Evolutionary conservation across 1,140 invertebrate species (phyloP).

Genomic region (Apis cerana): DNA sequence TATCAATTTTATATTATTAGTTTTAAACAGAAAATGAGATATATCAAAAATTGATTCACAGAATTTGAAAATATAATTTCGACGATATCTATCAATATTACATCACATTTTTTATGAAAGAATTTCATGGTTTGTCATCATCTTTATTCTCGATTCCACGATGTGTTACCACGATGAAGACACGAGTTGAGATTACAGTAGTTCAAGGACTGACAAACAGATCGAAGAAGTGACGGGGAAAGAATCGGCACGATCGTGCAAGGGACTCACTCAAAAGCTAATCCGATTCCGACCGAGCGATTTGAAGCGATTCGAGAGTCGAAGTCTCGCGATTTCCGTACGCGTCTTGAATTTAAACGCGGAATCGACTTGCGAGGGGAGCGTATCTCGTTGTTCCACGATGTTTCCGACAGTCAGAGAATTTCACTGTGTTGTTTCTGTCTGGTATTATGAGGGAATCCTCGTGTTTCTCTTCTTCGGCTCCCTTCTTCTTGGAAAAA

Average conservation of each 20-base stretch:
- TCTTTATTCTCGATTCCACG: background rate
- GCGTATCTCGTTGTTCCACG: background rate
- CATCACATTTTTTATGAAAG: too few species aligned
- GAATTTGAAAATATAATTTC: too few species aligned
- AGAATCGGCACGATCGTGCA: background rate
- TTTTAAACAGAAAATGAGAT: too few species aligned
- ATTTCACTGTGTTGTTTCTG: slow-evolving; percentile 39
- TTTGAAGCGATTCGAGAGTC: slow-evolving; percentile 13
- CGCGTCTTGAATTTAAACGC: slow-evolving; percentile 39
- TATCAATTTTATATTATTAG: too few species aligned
- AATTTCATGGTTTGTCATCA: background rate
- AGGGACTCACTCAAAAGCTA: background rate
- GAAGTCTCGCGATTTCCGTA: slow-evolving; percentile 5
- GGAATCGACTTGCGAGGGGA: background rate
- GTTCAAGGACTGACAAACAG: slow-evolving; percentile 5
- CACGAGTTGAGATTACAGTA: background rate
- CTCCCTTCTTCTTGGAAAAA: background rate
- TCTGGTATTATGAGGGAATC: slow-evolving; percentile 33
- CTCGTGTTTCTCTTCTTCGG: background rate
- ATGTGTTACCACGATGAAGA: background rate
- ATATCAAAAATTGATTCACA: too few species aligned
- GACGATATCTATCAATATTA: too few species aligned
- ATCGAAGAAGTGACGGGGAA: slow-evolving; percentile 3
- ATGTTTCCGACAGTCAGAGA: background rate
- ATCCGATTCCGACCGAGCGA: slow-evolving; percentile 33